Evolutionary conservation across 2,797 vertebrate species (phyloP).

Genomic region (Parambassis ranga): DNA sequence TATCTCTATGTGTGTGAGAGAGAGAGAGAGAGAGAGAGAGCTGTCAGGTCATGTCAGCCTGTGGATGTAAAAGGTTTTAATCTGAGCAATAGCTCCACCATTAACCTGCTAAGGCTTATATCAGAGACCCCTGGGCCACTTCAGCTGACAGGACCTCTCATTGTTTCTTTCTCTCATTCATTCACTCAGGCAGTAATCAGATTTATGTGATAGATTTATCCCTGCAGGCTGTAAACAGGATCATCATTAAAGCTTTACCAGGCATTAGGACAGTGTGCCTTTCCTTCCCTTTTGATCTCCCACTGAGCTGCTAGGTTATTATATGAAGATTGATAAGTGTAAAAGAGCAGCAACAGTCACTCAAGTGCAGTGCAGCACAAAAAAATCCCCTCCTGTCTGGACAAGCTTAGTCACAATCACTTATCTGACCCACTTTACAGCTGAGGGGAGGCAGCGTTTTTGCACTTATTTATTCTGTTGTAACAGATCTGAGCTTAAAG

Average conservation of each 20-base stretch:
- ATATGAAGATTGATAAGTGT: constrained; percentile 1
- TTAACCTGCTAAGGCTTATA: constrained; percentile 17
- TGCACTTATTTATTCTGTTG: not conserved
- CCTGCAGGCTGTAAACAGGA: constrained; percentile 29
- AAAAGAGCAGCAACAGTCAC: not conserved
- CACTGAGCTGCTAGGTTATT: not conserved
- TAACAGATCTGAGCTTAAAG: not conserved
- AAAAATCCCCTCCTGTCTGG: not conserved
- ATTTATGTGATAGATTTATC: constrained; percentile 29
- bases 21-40: not conserved
- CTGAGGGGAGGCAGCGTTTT: not conserved
- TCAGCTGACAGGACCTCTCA: not conserved
- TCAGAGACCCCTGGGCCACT: constrained; percentile 2
- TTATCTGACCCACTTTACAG: constrained; percentile 10
- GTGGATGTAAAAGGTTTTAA: constrained; percentile 48
- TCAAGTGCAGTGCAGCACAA: not conserved
- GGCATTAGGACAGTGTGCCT: not conserved
- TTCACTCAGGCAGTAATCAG: constrained; percentile 34
- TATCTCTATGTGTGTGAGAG: not conserved
- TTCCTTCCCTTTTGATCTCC: not conserved
- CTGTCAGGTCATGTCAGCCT: constrained; percentile 7
- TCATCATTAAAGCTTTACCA: constrained; percentile 29
- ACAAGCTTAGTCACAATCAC: not conserved
- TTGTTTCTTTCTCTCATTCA: not conserved
- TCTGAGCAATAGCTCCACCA: constrained; percentile 35